These are phyloP conservation scores for Rhinichthys klamathensis DNA, from an alignment of 2,113 vertebrate genomes.

Conservation along the genomic window DNA sequence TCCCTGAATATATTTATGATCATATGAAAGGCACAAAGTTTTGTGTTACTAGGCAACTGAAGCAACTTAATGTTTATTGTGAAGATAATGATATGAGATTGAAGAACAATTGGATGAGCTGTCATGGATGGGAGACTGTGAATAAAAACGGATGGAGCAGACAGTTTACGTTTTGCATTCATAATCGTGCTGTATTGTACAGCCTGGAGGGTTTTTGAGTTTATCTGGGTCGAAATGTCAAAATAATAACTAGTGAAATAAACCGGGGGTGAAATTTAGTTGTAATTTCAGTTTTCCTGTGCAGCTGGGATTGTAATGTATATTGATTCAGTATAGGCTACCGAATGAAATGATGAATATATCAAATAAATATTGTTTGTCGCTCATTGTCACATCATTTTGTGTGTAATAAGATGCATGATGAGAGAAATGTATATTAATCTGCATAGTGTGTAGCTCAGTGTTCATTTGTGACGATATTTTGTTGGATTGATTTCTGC, in stretches of 20 bases:
- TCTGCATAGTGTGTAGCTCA: background rate
- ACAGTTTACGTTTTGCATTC: background rate
- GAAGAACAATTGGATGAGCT: slow-evolving; percentile 37
- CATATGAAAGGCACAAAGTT: slow-evolving; percentile 41
- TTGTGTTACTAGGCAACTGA: slow-evolving; percentile 45
- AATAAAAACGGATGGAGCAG: slow-evolving; percentile 9
- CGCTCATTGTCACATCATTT: background rate
- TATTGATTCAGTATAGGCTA: background rate
- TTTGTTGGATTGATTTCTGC: background rate
- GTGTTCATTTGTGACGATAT: background rate
- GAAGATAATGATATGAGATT: slow-evolving; percentile 29
- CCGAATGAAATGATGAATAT: background rate
- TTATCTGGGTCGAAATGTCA: background rate
- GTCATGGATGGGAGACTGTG: background rate
- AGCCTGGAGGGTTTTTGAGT: background rate
- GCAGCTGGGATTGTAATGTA: background rate
- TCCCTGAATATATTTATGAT: slow-evolving; percentile 28
- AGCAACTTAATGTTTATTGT: slow-evolving; percentile 26
- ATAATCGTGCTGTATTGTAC: background rate
- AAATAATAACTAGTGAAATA: background rate
- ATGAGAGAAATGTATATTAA: background rate
- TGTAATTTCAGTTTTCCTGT: background rate
- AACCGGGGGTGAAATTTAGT: background rate
- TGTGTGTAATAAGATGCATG: background rate
- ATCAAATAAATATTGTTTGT: background rate